Conservation (phyloP, 1,140 invertebrate species). For the Dufourea novaeangliae region DNA sequence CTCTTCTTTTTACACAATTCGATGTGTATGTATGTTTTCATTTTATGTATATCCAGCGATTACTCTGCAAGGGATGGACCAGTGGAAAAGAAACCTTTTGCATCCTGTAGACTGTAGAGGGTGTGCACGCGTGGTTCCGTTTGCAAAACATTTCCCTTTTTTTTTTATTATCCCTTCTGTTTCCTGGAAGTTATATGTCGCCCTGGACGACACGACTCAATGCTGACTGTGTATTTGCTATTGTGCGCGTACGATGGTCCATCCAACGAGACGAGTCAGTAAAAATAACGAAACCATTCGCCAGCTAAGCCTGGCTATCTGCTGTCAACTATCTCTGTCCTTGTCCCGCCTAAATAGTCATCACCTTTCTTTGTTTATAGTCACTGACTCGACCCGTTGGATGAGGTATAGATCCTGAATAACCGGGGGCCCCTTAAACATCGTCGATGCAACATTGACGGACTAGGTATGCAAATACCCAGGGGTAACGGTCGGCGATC, state of each 20-base stretch:
- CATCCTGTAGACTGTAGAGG: no score
- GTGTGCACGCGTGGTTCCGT: no score
- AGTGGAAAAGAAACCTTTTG: no score
- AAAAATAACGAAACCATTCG: neutral
- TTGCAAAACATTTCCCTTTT: no score
- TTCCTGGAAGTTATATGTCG: slow-evolving; percentile 36
- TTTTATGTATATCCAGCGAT: no score
- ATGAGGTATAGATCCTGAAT: slow-evolving; percentile 13
- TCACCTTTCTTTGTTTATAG: slow-evolving; percentile 17
- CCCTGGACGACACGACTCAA: slow-evolving; percentile 52
- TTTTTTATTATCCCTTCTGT: slow-evolving; percentile 2
- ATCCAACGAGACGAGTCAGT: no score
- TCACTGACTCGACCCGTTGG: slow-evolving; percentile 2
- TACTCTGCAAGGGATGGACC: no score
- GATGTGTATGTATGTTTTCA: no score
- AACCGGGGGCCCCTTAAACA: slow-evolving; percentile 15
- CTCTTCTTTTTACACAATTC: no score
- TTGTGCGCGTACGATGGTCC: slow-evolving; percentile 61
- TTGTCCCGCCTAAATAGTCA: no score
- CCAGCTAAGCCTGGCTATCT: no score
- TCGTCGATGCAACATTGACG: slow-evolving; percentile 71
- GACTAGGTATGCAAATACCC: slow-evolving; percentile 71
- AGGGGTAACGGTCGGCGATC: slow-evolving; percentile 74
- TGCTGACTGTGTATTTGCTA: slow-evolving; percentile 54
- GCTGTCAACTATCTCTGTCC: no score